A percentile compares a stretch with the other conserved stretches of the same genome.
These are phyloP conservation scores for Biston stratarius DNA, from an alignment of 2,888 invertebrate genomes.

Conservation along the genomic window DNA sequence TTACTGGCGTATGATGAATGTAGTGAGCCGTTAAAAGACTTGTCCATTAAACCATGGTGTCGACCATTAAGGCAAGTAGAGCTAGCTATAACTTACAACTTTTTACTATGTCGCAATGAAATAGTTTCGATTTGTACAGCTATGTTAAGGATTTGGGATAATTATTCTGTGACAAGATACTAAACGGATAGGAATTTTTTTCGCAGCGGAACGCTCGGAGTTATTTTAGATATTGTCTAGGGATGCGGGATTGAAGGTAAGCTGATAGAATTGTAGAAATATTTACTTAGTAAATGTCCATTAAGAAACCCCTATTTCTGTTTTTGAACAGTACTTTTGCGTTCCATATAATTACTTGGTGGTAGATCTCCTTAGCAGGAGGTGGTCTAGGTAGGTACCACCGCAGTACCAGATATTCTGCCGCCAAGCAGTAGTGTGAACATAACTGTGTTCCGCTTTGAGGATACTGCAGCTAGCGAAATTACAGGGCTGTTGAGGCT, in stretches of 20 bases:
- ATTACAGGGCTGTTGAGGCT: too few species aligned
- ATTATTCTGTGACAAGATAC: slow-evolving; percentile 9
- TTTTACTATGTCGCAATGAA: slow-evolving; percentile 19
- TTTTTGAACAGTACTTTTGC: background rate
- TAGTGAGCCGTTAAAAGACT: slow-evolving; percentile 73
- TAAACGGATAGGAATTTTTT: background rate
- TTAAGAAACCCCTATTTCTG: background rate
- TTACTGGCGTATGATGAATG: slow-evolving; percentile 77
- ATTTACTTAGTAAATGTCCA: slow-evolving; percentile 13
- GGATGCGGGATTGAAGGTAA: slow-evolving; percentile 37
- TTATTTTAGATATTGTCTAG: slow-evolving; percentile 65
- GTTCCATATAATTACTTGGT: too few species aligned
- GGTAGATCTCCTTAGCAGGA: too few species aligned
- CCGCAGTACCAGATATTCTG: too few species aligned
- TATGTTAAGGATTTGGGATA: background rate
- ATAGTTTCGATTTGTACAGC: background rate
- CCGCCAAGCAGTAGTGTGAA: too few species aligned
- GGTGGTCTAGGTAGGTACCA: too few species aligned
- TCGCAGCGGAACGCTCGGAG: slow-evolving; percentile 36
- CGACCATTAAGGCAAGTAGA: slow-evolving; percentile 54
- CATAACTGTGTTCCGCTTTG: too few species aligned
- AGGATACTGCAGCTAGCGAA: too few species aligned
- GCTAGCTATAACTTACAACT: slow-evolving; percentile 30
- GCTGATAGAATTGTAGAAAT: slow-evolving; percentile 35
- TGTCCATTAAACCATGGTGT: slow-evolving; percentile 67